These are phyloP conservation scores for Sycobia sp. DNA, from an alignment of 1,140 invertebrate species.

Conservation along the genomic window DNA sequence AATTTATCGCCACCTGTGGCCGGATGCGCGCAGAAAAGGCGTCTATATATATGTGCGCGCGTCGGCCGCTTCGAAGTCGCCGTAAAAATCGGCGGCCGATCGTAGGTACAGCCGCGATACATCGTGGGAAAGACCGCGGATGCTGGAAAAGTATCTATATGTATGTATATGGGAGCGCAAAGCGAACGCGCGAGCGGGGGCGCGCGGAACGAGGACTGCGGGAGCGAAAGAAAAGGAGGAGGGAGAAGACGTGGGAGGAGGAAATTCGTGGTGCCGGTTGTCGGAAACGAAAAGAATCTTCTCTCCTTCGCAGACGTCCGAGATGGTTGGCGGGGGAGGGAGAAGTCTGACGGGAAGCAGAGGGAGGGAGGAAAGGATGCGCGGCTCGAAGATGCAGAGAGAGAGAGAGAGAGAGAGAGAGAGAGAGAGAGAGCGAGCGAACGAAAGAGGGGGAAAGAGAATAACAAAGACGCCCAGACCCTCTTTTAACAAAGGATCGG, in stretches of 20 bases:
- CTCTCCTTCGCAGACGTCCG: constrained; percentile 34
- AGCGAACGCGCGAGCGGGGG: no score
- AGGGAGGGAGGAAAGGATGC: not conserved
- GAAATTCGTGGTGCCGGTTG: constrained; percentile 47
- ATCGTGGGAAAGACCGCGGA: constrained; percentile 26
- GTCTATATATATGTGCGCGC: no score
- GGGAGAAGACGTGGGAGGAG: constrained; percentile 38
- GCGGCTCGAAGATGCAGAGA: not conserved
- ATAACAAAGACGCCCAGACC: constrained; percentile 42
- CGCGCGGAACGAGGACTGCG: constrained; percentile 21
- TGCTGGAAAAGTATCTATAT: constrained; percentile 30
- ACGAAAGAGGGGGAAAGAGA: constrained; percentile 33
- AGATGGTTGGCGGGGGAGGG: constrained; percentile 11
- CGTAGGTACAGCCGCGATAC: not conserved
- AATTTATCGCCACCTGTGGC: no score
- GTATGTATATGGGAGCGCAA: not conserved
- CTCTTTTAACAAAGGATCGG: constrained; percentile 44
- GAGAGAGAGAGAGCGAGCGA: no score
- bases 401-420: no score
- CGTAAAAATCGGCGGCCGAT: not conserved
- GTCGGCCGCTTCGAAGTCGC: no score
- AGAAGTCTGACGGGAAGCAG: not conserved
- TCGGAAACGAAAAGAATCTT: constrained; percentile 42
- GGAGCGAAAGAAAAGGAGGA: constrained; percentile 19
- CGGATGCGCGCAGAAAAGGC: no score